Base-by-base conservation (phyloP, 2,888 invertebrate species). In the Drosophila gaucha region DNA sequence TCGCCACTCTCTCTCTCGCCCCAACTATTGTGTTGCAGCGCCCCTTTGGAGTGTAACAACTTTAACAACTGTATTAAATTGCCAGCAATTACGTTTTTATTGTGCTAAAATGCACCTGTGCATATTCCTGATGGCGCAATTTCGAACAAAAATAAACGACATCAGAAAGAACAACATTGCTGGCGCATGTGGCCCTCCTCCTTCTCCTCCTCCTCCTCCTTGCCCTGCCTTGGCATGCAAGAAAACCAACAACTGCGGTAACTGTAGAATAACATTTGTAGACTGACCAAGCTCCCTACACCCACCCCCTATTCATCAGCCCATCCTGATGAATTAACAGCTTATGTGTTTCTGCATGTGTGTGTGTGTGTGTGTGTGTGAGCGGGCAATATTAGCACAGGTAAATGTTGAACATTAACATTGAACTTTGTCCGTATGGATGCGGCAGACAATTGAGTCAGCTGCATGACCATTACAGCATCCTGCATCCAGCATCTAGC, bases 51-150 rank as follows among this genome's bases (percentile, higher is more conserved):
- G 43, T 54, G 69, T 71, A 85, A 78, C 73, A 85, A 71, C 67
- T 72, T 77, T 71, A 71, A 82, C 73, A 85, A 76, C 68, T 72
- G 83, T 75, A 73, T 88, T 83, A 88, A 86, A 88, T 87, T 86
- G 88, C 70, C 72, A 73, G 88, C 84, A 85, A 85, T 85, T 85
- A 85, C 86, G 86, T 86, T 85, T 85, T 85, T 88, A 88, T 85
- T 85, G 88, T 85, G 86, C 84, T 88, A 86, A 84, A 85, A 86
- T 86, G 88, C 84, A 85, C 86, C 84, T 85, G 84, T 88, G 84
- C 86, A 85, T 88, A 85, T 83, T 85, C 88, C 88, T 88, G 86
- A 86, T 88, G 88, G 84, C 84, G 88, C 88, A 85, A 85, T 85
- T 85, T 85, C 88, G 84, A 86, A 85, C 86, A 80, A 88, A 86